These are phyloP conservation scores for Byasa hedistus DNA, from an alignment of 2,888 invertebrate species.

Conservation along the genomic window DNA sequence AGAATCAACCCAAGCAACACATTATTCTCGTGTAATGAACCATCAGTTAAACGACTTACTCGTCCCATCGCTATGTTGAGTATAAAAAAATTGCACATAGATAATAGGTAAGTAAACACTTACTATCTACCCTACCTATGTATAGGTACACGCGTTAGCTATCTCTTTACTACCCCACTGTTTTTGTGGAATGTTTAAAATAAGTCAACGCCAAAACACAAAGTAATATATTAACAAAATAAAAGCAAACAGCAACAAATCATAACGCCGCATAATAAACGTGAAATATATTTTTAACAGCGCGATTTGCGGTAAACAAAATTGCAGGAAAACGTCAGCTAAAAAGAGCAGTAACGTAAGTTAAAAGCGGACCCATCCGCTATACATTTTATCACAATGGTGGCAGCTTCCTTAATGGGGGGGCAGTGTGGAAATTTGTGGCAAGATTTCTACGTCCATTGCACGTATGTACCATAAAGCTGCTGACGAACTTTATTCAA, in stretches of 20 bases:
- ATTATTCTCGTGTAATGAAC: no score
- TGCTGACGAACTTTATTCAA: no score
- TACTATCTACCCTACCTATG: no score
- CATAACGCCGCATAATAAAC: slow-evolving; percentile 15
- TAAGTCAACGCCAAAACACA: neutral
- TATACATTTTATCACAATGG: slow-evolving; percentile 29
- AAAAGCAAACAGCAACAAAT: slow-evolving; percentile 14
- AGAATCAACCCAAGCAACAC: no score
- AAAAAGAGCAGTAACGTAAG: slow-evolving; percentile 25
- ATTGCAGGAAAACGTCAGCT: slow-evolving; percentile 24
- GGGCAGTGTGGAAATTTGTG: slow-evolving; percentile 15
- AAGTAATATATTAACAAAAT: neutral
- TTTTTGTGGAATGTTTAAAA: no score
- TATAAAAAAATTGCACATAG: no score
- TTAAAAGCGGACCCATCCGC: slow-evolving; percentile 28
- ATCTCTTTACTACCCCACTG: no score
- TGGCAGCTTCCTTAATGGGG: slow-evolving; percentile 23
- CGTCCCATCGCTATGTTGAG: no score
- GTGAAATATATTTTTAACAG: slow-evolving; percentile 15
- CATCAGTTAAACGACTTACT: no score
- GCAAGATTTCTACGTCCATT: slow-evolving; percentile 9
- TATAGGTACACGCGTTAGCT: no score
- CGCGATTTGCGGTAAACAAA: slow-evolving; percentile 24
- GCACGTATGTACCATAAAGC: neutral
- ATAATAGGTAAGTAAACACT: no score